phyloP scores from a whole-genome alignment of 2,888 invertebrate genomes.

The Brachyopa scutellaris region DNA sequence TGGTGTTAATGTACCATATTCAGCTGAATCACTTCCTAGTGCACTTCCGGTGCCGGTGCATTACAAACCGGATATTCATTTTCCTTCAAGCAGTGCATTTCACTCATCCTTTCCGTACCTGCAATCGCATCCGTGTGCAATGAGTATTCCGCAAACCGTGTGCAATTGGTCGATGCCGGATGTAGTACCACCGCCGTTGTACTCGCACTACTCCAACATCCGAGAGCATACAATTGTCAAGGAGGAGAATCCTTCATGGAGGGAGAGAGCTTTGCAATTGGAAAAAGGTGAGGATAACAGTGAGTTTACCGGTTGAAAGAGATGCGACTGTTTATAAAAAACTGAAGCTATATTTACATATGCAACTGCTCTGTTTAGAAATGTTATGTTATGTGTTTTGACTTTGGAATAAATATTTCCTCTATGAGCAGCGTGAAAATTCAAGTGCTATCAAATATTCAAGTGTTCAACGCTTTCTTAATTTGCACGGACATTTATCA shows the following conservation, averaged over 20 bases:
- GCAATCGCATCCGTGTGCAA: conserved; percentile 69
- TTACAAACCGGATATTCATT: conserved; percentile 51
- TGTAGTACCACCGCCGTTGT: conserved; percentile 76
- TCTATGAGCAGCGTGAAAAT: no score
- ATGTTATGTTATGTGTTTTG: no score
- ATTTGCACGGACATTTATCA: no score
- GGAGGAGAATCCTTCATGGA: conserved; percentile 83
- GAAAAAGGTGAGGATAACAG: conserved; percentile 83
- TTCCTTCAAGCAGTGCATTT: conserved; percentile 12
- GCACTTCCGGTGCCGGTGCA: conserved; percentile 32
- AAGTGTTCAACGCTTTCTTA: no score
- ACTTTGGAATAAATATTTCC: no score
- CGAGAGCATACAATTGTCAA: conserved; percentile 77
- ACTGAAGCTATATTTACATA: no score
- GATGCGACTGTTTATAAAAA: no score
- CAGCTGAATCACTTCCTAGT: conserved; percentile 32
- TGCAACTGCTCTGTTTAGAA: no score
- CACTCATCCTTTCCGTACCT: conserved; percentile 49
- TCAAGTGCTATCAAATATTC: no score
- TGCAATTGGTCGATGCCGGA: conserved; percentile 77
- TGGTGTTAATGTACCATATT: conserved; percentile 37
- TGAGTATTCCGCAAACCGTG: conserved; percentile 78
- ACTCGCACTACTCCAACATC: conserved; percentile 42
- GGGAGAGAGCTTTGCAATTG: conserved; percentile 84
- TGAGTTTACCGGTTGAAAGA: no score